Base-by-base conservation (phyloP, 2,888 invertebrate genomes). In the Temnothorax unifasciatus region DNA sequence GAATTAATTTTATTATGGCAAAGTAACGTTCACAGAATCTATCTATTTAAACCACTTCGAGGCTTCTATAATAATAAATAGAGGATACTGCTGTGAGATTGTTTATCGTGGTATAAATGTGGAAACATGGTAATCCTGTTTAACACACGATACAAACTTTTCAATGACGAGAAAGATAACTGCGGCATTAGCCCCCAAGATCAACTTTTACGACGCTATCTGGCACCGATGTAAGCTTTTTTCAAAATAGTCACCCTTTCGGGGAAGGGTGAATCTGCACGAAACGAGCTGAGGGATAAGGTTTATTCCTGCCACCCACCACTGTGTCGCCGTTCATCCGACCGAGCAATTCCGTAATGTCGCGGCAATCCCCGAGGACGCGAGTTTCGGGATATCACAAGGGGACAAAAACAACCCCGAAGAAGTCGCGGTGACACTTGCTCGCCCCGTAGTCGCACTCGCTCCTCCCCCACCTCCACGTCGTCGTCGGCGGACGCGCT, bases 271-370 rank as follows among this genome's bases (percentile, higher is more conserved):
- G 44, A 64, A 44, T 18, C 18, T 6, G 63, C 81, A 61, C 73
- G 88, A 83, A 88, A 88, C 85, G 88, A 87, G 52, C 50, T 75
- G 63, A 64, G 63, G 38, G 38, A 52, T 59, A 54, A 63, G 52
- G 21, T 54, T 63, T 38, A 54, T 69, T 15, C 25, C 9, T 6
- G 41, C 38, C 83, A 88, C 88, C 88, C 88, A 88, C 88, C 88
- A 83, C 66, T 52, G 59, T 11, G 29, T 52, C 52, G 52, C 9
- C 68, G 57, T 21, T 71, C 79, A 47, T 73, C 79, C 21, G 34
- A 47, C 47, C 11, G 44, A 59, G 59, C 59, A 38, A 81, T 81
- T 64, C 38, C 73, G 73, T 59, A 59, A 47, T 18, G 79, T 47
- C 47, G 79, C 66, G 47, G 54, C 59, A 18, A 47, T 50, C 38